These are phyloP conservation scores for Trypoxylus dichotomus DNA, from an alignment of 1,140 invertebrate genomes.

Conservation along the genomic window DNA sequence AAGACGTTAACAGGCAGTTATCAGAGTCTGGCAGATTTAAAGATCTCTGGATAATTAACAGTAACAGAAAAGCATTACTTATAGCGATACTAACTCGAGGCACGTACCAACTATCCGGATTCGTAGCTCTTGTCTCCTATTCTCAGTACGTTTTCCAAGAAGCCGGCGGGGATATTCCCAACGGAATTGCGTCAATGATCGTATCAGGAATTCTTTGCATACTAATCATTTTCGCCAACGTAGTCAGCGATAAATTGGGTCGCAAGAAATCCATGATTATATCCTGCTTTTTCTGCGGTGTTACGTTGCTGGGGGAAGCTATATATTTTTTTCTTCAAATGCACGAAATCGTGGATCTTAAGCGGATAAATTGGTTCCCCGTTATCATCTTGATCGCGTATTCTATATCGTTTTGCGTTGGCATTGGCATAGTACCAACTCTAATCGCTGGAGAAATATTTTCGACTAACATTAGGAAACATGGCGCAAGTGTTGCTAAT, in stretches of 20 bases:
- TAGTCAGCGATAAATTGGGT: slow-evolving; percentile 71
- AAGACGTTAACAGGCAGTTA: slow-evolving; percentile 55
- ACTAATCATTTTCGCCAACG: slow-evolving; percentile 62
- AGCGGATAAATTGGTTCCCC: slow-evolving; percentile 46
- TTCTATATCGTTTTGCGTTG: slow-evolving; percentile 43
- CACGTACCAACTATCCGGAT: slow-evolving; percentile 64
- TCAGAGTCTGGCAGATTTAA: slow-evolving; percentile 57
- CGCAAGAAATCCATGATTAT: slow-evolving; percentile 65
- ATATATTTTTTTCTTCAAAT: slow-evolving; percentile 62
- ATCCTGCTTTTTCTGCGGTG: slow-evolving; percentile 57
- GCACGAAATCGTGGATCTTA: slow-evolving; percentile 47
- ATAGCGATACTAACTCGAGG: slow-evolving; percentile 48
- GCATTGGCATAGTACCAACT: slow-evolving; percentile 46
- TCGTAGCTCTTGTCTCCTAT: slow-evolving; percentile 65
- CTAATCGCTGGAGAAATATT: slow-evolving; percentile 49
- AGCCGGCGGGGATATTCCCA: slow-evolving; percentile 61
- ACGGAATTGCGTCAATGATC: slow-evolving; percentile 62
- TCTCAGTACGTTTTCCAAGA: slow-evolving; percentile 60
- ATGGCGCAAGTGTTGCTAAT: slow-evolving; percentile 37
- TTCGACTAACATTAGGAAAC: slow-evolving; percentile 46
- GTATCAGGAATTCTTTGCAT: slow-evolving; percentile 62
- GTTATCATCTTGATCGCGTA: slow-evolving; percentile 44
- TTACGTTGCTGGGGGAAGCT: slow-evolving; percentile 53
- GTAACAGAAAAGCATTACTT: slow-evolving; percentile 66
- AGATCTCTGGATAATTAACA: slow-evolving; percentile 61